Percentiles rank a stretch among this genome's conserved stretches.
These are phyloP conservation scores for Harpagoxenus sublaevis DNA, from an alignment of 2,888 invertebrate species.

Conservation along the genomic window DNA sequence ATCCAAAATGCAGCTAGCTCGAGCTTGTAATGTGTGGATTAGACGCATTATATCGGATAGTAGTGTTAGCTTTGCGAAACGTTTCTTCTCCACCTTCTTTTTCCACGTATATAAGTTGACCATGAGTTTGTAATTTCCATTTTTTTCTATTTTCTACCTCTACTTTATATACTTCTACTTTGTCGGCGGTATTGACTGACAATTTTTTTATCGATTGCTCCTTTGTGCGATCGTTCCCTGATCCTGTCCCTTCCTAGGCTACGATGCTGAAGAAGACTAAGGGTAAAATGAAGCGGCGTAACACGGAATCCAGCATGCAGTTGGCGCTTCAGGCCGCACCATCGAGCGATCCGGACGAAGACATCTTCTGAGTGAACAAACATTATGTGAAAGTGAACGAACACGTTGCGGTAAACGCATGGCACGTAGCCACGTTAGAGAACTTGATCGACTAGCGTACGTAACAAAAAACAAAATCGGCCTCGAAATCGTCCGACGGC, in stretches of 20 bases:
- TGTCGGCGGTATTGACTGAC: constrained; percentile 68
- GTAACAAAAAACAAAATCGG: constrained; percentile 61
- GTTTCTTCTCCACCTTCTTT: constrained; percentile 49
- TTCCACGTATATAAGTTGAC: constrained; percentile 48
- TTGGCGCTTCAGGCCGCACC: constrained; percentile 87
- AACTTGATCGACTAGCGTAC: constrained; percentile 59
- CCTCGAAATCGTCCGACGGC: constrained; percentile 69
- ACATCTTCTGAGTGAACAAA: constrained; percentile 82
- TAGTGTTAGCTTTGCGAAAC: constrained; percentile 49
- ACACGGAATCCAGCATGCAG: constrained; percentile 94
- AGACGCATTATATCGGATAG: constrained; percentile 69
- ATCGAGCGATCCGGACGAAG: constrained; percentile 86
- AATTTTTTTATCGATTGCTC: constrained; percentile 74
- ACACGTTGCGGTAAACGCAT: constrained; percentile 14
- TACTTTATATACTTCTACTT: constrained; percentile 50
- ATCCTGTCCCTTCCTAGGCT: constrained; percentile 92
- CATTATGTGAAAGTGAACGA: constrained; percentile 54
- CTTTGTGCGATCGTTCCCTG: constrained; percentile 77
- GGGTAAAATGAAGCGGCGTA: constrained; percentile 98
- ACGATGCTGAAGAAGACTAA: constrained; percentile 99
- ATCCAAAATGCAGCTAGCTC: constrained; percentile 79
- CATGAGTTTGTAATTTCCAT: constrained; percentile 16
- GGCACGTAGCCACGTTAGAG: constrained; percentile 45
- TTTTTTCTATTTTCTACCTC: constrained; percentile 31
- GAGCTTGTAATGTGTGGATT: constrained; percentile 78